Conservation (phyloP, 2,888 invertebrate species). For the Chelonus formosanus region DNA sequence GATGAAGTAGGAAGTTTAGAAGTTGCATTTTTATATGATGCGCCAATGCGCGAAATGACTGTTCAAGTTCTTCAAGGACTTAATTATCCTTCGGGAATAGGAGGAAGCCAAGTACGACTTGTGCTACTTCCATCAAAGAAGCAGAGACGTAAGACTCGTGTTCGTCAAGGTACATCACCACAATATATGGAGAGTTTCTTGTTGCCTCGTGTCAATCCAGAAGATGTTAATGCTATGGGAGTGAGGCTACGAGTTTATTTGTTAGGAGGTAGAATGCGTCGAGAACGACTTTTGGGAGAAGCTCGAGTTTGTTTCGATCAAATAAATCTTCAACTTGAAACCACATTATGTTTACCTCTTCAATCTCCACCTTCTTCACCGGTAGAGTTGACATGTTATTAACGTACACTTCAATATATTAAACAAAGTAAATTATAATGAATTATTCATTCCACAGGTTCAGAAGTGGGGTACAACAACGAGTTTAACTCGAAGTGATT, state of each 20-base stretch:
- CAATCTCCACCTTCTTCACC: slow-evolving; percentile 67
- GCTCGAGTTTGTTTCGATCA: slow-evolving; percentile 89
- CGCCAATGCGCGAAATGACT: slow-evolving; percentile 90
- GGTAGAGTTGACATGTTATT: slow-evolving; percentile 38
- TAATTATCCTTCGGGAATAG: slow-evolving; percentile 78
- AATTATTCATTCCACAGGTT: slow-evolving; percentile 18
- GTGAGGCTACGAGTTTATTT: slow-evolving; percentile 90
- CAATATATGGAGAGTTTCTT: slow-evolving; percentile 94
- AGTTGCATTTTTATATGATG: slow-evolving; percentile 88
- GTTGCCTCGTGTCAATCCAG: slow-evolving; percentile 90
- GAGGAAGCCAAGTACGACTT: slow-evolving; percentile 82
- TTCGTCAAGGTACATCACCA: slow-evolving; percentile 88
- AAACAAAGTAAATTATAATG: too few relatives aligned
- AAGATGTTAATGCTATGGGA: slow-evolving; percentile 93
- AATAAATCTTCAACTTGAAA: slow-evolving; percentile 89
- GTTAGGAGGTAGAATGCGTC: slow-evolving; percentile 86
- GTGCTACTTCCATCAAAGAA: slow-evolving; percentile 90
- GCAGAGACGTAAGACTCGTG: slow-evolving; percentile 94
- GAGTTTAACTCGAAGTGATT: slow-evolving; percentile 85
- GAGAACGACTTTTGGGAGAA: slow-evolving; percentile 91
- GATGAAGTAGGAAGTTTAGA: slow-evolving; percentile 75
- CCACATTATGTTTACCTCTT: slow-evolving; percentile 88
- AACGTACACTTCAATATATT: too few relatives aligned
- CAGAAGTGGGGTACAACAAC: slow-evolving; percentile 59
- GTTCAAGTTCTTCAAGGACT: slow-evolving; percentile 90